Percentiles rank a stretch among this genome's conserved stretches.
phyloP scores from a whole-genome alignment of 2,113 vertebrate species.

The Benitochromis conjunctus region DNA sequence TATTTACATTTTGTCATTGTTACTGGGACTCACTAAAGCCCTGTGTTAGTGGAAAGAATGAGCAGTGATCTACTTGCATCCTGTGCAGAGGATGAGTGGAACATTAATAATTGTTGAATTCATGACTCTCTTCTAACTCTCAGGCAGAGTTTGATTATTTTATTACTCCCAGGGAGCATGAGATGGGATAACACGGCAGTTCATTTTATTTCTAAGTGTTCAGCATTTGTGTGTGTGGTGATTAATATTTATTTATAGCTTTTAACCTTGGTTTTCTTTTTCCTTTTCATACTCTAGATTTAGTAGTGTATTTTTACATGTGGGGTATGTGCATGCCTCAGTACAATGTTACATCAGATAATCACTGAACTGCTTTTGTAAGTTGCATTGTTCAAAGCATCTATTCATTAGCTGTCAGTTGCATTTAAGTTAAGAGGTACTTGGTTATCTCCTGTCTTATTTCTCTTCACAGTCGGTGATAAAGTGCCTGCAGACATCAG shows the following conservation, averaged over 20 bases:
- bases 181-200: neutral
- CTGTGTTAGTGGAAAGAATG: constrained; percentile 62
- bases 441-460: neutral
- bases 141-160: constrained; percentile 36
- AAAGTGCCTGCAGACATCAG: constrained; percentile 99
- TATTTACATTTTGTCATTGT: constrained; percentile 55
- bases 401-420: neutral
- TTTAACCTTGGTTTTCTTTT: neutral
- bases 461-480: constrained; percentile 86
- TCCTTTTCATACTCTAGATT: neutral
- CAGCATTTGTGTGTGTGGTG: neutral
- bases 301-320: neutral
- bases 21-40: constrained; percentile 18
- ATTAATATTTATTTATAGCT: neutral
- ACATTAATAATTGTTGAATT: constrained; percentile 44
- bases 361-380: neutral
- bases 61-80: constrained; percentile 49
- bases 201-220: neutral
- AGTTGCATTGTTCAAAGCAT: neutral
- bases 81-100: constrained; percentile 5
- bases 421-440: neutral
- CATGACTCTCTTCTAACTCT: neutral
- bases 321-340: neutral
- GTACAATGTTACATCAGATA: neutral
- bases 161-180: neutral